Percentiles rank a stretch among this genome's conserved stretches.
Evolutionary conservation across 2,888 invertebrate species (phyloP).

Genomic region (Sepiola atlantica): DNA sequence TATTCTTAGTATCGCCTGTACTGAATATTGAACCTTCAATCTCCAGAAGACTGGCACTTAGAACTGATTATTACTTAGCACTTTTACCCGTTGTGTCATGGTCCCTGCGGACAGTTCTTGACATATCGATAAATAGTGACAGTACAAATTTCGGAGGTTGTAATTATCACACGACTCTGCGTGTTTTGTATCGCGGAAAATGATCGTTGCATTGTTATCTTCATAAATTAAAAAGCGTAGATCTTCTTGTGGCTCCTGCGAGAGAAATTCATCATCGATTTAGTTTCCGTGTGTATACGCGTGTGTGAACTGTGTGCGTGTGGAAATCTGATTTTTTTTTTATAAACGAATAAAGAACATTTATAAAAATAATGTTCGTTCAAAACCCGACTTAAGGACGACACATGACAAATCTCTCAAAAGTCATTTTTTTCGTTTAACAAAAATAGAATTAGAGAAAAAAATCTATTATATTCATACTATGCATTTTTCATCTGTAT

Average conservation of each 20-base stretch:
- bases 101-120: no score
- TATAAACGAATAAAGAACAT: background rate
- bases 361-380: no score
- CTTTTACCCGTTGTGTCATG: no score
- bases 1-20: no score
- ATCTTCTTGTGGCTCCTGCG: background rate
- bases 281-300: no score
- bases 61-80: no score
- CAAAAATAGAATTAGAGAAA: background rate
- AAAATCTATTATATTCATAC: background rate
- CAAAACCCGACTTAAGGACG: background rate
- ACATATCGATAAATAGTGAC: no score
- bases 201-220: background rate
- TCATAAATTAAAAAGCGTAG: background rate
- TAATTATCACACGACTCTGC: no score
- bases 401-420: background rate
- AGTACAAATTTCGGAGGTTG: no score
- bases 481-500: background rate
- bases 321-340: background rate
- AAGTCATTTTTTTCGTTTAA: background rate
- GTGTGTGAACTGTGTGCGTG: no score
- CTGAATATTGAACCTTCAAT: no score
- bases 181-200: background rate
- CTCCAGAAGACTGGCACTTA: no score
- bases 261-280: background rate